phyloP scores from a whole-genome alignment of 2,797 vertebrate genomes.

The Rhynchotus rufescens region DNA sequence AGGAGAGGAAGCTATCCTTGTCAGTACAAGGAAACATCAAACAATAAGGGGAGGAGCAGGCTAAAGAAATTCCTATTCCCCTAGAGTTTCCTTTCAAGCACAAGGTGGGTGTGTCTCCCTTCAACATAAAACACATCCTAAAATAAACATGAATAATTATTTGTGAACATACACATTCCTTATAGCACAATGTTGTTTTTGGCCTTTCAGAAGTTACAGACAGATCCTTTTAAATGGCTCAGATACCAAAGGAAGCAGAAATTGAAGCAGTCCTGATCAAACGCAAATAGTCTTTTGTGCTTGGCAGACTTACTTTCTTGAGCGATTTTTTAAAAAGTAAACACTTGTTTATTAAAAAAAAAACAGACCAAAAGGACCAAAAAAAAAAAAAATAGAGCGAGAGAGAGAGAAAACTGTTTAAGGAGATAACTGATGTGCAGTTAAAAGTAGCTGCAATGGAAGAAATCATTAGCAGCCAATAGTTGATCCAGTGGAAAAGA shows the following conservation, averaged over 20 bases:
- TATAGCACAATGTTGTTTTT: neutral
- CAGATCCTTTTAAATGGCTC: conserved; percentile 15
- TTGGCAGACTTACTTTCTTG: neutral
- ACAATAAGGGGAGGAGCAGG: conserved; percentile 76
- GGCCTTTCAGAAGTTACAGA: neutral
- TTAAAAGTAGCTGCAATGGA: neutral
- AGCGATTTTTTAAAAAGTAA: conserved; percentile 35
- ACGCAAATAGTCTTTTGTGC: neutral
- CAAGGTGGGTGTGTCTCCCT: conserved; percentile 60
- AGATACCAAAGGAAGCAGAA: conserved; percentile 35
- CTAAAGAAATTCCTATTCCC: conserved; percentile 65
- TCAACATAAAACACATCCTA: conserved; percentile 49
- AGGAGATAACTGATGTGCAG: neutral
- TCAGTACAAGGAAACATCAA: conserved; percentile 69
- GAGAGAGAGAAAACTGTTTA: neutral
- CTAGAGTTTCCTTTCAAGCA: conserved; percentile 69
- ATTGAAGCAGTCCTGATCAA: neutral
- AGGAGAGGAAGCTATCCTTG: conserved; percentile 63
- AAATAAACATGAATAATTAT: conserved; percentile 59
- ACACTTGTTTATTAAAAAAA: neutral
- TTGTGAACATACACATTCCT: conserved; percentile 44
- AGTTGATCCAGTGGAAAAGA: conserved; percentile 3
- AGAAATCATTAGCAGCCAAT: neutral
- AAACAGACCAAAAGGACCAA: neutral
- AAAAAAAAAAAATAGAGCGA: neutral